These are phyloP conservation scores for Nymphicus hollandicus DNA, from an alignment of 2,113 vertebrate species.

Conservation along the genomic window DNA sequence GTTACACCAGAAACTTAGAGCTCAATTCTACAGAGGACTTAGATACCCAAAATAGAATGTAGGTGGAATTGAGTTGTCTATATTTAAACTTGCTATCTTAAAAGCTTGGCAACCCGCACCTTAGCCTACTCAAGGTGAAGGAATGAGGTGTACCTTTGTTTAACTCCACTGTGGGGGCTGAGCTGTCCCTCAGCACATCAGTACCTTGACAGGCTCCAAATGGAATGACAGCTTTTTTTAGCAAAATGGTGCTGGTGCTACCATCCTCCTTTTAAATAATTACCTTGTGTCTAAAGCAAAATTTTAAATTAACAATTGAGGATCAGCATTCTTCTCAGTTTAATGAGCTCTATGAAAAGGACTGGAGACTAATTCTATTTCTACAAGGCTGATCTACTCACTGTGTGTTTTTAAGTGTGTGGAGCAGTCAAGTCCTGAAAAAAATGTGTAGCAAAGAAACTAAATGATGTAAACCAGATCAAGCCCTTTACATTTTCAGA, in stretches of 20 bases:
- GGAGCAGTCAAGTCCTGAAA: not conserved
- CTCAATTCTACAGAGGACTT: not conserved
- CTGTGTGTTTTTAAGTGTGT: not conserved
- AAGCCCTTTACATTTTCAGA: not conserved
- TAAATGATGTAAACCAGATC: not conserved
- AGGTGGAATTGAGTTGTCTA: conserved; percentile 4
- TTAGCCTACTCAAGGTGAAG: not conserved
- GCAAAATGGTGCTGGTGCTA: not conserved
- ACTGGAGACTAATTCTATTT: not conserved
- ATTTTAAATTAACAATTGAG: not conserved
- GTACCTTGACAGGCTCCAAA: not conserved
- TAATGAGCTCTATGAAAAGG: not conserved
- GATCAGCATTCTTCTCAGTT: not conserved
- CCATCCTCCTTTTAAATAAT: not conserved
- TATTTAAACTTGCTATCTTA: conserved; percentile 22
- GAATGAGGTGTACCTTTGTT: not conserved
- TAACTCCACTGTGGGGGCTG: not conserved
- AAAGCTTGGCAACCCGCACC: not conserved
- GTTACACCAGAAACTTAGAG: not conserved
- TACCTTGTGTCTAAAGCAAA: not conserved
- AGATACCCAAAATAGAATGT: not conserved
- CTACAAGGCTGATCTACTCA: not conserved
- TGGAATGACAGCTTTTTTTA: not conserved
- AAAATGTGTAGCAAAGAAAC: not conserved
- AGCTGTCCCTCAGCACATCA: not conserved